Base-by-base conservation (phyloP, 2,113 vertebrate genomes). In the Hippocampus guttulatus region DNA sequence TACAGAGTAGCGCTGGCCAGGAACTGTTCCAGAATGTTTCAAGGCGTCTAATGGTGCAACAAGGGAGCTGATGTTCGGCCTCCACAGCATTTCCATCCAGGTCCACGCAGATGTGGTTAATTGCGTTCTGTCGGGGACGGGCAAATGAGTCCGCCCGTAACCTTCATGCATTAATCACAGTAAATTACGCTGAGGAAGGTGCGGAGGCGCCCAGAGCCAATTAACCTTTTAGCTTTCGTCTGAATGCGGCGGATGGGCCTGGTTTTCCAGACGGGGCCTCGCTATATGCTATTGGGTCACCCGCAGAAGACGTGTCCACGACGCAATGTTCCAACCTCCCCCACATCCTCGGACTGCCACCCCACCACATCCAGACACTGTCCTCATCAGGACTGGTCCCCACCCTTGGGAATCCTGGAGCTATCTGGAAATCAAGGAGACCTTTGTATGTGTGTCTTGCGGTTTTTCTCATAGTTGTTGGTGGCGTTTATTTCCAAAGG, bases 141-240 rank as follows among this genome's bases (percentile, higher is more conserved):
- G 90, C 84, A 90, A 90, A 90, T 82, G 85, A 87, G 90, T 88
- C 82, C 89, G 85, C 90, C 88, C 82, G 89, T 88, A 90, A 91
- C 90, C 90, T 90, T 75, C 64, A 70, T 76, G 79, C 88, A 89
- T 93, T 93, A 92, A 93, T 92, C 91, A 93, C 92, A 92, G 89
- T 83, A 86, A 90, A 91, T 92, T 92, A 88, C 88, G 88, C 91
- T 83, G 86, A 90, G 90, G 90, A 89, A 85, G 85, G 85, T 84
- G 6, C 85, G 84, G 6, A 85, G 85, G 89, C 88, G 68, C 88
- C 75, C 85, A 88, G 88, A 82, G 87, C 90, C 90, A 92, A 91
- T 92, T 92, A 93, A 92, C 91, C 91, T 90, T 79, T 87, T 83
- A 87, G 87, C 89, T 91, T 85, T 82, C 71, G 70, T 84, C 83